These are phyloP conservation scores for Sorex fumeus DNA, from an alignment of 2,113 vertebrate species.

Conservation along the genomic window DNA sequence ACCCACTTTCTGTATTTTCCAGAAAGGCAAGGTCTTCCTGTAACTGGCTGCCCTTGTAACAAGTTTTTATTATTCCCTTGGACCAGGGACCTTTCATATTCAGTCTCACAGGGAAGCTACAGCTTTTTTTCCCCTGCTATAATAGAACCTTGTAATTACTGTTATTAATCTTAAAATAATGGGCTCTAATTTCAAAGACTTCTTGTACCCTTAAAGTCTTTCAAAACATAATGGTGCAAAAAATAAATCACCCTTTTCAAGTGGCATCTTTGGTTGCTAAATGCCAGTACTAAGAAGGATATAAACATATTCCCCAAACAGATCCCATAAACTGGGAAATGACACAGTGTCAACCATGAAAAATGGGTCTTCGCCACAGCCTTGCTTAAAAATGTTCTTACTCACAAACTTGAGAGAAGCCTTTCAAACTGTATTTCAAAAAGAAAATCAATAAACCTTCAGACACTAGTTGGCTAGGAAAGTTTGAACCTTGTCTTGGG, in stretches of 20 bases:
- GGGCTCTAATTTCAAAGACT: slow-evolving; percentile 67
- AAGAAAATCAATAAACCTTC: slow-evolving; percentile 67
- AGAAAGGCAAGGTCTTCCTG: background rate
- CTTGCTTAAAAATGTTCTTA: slow-evolving; percentile 68
- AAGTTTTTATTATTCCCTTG: slow-evolving; percentile 66
- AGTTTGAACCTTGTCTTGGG: background rate
- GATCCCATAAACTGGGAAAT: slow-evolving; percentile 54
- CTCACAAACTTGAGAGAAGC: slow-evolving; percentile 59
- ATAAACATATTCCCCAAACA: slow-evolving; percentile 71
- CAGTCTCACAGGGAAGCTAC: slow-evolving; percentile 35
- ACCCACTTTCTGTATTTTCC: background rate
- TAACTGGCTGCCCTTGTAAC: slow-evolving; percentile 38
- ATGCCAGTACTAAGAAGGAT: slow-evolving; percentile 40
- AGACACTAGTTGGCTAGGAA: slow-evolving; percentile 46
- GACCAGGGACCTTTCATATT: slow-evolving; percentile 16
- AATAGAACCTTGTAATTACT: slow-evolving; percentile 65
- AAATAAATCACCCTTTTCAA: slow-evolving; percentile 51
- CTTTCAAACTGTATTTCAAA: slow-evolving; percentile 73
- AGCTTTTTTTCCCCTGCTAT: slow-evolving; percentile 5
- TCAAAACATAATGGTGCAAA: slow-evolving; percentile 63
- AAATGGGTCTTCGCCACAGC: slow-evolving; percentile 67
- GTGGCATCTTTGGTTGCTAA: slow-evolving; percentile 55
- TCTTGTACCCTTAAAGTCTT: slow-evolving; percentile 68
- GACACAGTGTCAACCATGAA: slow-evolving; percentile 56
- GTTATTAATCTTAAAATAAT: slow-evolving; percentile 77